phyloP scores from a whole-genome alignment of 2,888 invertebrate genomes.

The Tetragonula carbonaria region DNA sequence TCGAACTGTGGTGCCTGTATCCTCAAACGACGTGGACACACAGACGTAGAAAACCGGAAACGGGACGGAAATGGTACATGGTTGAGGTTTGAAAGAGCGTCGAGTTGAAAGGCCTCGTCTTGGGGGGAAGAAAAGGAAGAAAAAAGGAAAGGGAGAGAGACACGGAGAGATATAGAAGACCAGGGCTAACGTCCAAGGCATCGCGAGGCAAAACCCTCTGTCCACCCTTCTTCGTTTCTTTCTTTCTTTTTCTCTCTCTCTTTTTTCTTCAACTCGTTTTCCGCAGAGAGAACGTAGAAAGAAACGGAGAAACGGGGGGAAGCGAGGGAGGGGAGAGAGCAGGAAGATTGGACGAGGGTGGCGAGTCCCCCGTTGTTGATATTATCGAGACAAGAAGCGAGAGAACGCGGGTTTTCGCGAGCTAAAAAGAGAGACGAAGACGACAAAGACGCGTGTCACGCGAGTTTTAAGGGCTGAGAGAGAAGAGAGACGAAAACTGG shows the following conservation, averaged over 20 bases:
- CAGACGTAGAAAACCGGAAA: constrained; percentile 10
- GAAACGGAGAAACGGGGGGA: background rate
- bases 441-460: too few relatives aligned
- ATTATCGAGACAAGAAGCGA: constrained; percentile 11
- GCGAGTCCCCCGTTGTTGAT: constrained; percentile 6
- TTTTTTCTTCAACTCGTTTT: background rate
- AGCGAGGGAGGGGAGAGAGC: background rate
- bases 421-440: too few relatives aligned
- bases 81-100: constrained; percentile 10
- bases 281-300: background rate
- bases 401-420: too few relatives aligned
- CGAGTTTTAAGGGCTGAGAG: too few relatives aligned
- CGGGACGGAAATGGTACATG: constrained; percentile 4
- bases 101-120: constrained; percentile 33
- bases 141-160: constrained; percentile 13
- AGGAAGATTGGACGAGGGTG: constrained; percentile 48
- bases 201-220: background rate
- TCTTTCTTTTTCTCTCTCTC: too few relatives aligned
- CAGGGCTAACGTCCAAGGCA: background rate
- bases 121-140: background rate
- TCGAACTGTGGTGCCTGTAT: background rate
- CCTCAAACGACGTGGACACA: constrained; percentile 32
- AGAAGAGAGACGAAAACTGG: too few relatives aligned
- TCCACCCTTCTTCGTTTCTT: background rate
- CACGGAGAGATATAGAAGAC: constrained; percentile 34